These are phyloP conservation scores for Elaphurus davidianus DNA, from an alignment of 2,113 vertebrate genomes.

Conservation along the genomic window DNA sequence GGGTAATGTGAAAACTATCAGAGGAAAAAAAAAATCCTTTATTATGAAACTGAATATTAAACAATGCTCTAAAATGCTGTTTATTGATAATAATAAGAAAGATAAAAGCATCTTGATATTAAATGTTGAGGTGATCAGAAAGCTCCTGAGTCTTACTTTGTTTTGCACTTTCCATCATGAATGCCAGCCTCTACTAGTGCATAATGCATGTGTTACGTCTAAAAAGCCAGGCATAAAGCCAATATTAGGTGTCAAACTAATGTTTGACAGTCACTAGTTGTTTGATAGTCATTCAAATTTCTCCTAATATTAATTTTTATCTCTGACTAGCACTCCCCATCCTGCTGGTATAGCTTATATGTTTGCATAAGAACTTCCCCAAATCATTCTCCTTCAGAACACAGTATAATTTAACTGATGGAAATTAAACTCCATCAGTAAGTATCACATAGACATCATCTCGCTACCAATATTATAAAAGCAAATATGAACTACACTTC, in stretches of 20 bases:
- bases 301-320: neutral
- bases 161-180: neutral
- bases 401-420: neutral
- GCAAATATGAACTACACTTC: conserved; percentile 1
- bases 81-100: neutral
- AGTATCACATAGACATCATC: neutral
- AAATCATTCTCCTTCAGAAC: neutral
- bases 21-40: neutral
- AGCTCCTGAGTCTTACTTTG: neutral
- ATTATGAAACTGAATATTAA: neutral
- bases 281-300: neutral
- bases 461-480: neutral
- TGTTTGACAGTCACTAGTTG: no score
- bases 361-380: neutral
- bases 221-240: neutral
- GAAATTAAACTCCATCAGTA: neutral
- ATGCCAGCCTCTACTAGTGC: neutral
- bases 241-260: neutral
- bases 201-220: neutral
- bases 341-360: neutral
- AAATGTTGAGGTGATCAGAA: neutral
- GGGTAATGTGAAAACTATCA: neutral
- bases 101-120: neutral
- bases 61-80: neutral
- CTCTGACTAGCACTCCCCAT: neutral